Conservation (phyloP, 2,888 invertebrate species). For the Punctoribates punctum region DNA sequence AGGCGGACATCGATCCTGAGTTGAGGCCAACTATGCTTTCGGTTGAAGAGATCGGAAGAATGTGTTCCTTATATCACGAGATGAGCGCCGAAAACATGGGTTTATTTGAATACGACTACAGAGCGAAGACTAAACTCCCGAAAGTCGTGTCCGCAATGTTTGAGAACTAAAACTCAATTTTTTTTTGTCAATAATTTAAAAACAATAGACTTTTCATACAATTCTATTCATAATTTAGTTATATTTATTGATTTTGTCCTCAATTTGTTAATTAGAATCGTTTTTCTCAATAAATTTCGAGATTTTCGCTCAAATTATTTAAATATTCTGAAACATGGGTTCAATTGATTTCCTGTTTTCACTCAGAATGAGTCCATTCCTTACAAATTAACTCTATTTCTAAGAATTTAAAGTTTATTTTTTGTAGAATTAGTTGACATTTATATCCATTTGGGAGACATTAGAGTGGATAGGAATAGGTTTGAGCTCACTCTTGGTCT, state of each 20-base stretch:
- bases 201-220: not conserved
- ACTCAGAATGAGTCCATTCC: too few relatives aligned
- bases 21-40: slow-evolving; percentile 69
- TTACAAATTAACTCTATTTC: too few relatives aligned
- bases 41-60: slow-evolving; percentile 70
- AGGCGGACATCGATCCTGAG: slow-evolving; percentile 68
- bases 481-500: not conserved
- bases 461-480: not conserved
- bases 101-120: slow-evolving; percentile 63
- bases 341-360: too few relatives aligned
- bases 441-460: not conserved
- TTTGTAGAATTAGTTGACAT: too few relatives aligned
- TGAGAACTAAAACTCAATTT: slow-evolving; percentile 3
- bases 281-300: too few relatives aligned
- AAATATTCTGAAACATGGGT: too few relatives aligned
- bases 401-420: too few relatives aligned
- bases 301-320: too few relatives aligned
- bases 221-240: too few relatives aligned
- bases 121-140: slow-evolving; percentile 54
- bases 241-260: too few relatives aligned
- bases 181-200: not conserved
- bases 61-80: slow-evolving; percentile 72
- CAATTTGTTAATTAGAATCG: too few relatives aligned
- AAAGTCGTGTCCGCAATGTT: slow-evolving; percentile 18
- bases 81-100: slow-evolving; percentile 59